Evolutionary conservation across 2,797 vertebrate genomes (phyloP), one percentile per base, ranked within the genome.

Genomic region (Dermochelys coriacea): DNA sequence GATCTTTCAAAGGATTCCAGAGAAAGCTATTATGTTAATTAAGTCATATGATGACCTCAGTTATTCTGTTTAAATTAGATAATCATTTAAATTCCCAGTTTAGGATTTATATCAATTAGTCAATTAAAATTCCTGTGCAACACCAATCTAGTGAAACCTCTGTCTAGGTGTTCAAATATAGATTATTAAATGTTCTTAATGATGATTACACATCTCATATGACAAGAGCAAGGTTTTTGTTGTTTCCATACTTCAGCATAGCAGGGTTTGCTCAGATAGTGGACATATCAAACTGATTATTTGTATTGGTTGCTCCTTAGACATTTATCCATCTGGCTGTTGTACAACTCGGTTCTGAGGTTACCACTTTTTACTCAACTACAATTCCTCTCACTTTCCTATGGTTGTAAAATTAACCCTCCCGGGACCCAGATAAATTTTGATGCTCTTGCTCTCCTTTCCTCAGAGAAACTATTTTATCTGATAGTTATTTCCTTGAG

Each of bases 1-100:
- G 95, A 96, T 95, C 94, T 95, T 93, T 90, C 68, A 68, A 95
- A 97, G 96, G 96, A 91, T 97, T 91, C 92, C 95, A 96, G 91
- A 95, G 90, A 95, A 97, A 96, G 97, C 97, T 97, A 95, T 97
- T 97, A 97, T 88, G 88, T 94, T 95, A 97, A 97, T 97, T 97
- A 97, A 97, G 83, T 96, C 80, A 95, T 92, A 93, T 91, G 93
- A 80, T 96, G 77, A 89, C 89, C 89, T 96, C 84, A 84, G 88
- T 97, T 96, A 94, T 96, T 98, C 93, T 95, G 29, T 96, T 97
- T 96, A 94, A 97, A 91, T 95, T 96, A 96, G 90, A 97, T 93
- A 59, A 93, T 97, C n/a, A 90, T 97, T 98, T 97, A 5, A 49
- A 51, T 96, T 95, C 82, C 85, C 55, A 86, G 10, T 95, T 97